These are phyloP conservation scores for Drosophila parthenogenetica DNA, from an alignment of 2,888 invertebrate species.

Conservation along the genomic window DNA sequence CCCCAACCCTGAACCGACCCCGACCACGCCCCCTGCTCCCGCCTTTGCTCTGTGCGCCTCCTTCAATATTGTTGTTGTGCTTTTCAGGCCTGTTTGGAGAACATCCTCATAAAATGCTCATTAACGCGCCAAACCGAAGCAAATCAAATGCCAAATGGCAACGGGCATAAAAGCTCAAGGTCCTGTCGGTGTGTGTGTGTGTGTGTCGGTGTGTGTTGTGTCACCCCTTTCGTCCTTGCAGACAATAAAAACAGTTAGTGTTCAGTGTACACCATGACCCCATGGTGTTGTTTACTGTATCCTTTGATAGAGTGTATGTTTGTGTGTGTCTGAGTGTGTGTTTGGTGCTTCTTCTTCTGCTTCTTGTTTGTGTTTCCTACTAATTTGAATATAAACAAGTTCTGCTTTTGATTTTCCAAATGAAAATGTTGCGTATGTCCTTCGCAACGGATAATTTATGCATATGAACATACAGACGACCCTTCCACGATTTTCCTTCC, in stretches of 20 bases:
- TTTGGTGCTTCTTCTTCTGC: slow-evolving; percentile 33
- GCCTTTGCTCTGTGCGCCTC: not conserved
- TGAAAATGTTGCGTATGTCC: slow-evolving; percentile 69
- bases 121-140: slow-evolving; percentile 66
- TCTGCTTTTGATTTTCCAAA: slow-evolving; percentile 69
- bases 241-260: slow-evolving; percentile 54
- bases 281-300: slow-evolving; percentile 18
- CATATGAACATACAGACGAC: slow-evolving; percentile 58
- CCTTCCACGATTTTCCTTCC: not conserved
- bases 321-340: slow-evolving; percentile 56
- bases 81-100: slow-evolving; percentile 31
- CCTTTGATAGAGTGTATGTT: slow-evolving; percentile 11
- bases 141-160: slow-evolving; percentile 70
- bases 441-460: slow-evolving; percentile 67
- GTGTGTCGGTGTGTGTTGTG: slow-evolving; percentile 29
- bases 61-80: slow-evolving; percentile 8
- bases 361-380: slow-evolving; percentile 70
- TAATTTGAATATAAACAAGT: slow-evolving; percentile 81
- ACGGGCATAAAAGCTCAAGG: slow-evolving; percentile 56
- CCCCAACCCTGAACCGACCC: not conserved
- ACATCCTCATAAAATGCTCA: slow-evolving; percentile 76
- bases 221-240: slow-evolving; percentile 46
- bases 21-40: not conserved
- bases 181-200: slow-evolving; percentile 35
- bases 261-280: slow-evolving; percentile 2